A percentile compares a stretch with the other conserved stretches of the same genome.
phyloP scores from a whole-genome alignment of 2,888 invertebrate genomes.

The Cinara cedri region DNA sequence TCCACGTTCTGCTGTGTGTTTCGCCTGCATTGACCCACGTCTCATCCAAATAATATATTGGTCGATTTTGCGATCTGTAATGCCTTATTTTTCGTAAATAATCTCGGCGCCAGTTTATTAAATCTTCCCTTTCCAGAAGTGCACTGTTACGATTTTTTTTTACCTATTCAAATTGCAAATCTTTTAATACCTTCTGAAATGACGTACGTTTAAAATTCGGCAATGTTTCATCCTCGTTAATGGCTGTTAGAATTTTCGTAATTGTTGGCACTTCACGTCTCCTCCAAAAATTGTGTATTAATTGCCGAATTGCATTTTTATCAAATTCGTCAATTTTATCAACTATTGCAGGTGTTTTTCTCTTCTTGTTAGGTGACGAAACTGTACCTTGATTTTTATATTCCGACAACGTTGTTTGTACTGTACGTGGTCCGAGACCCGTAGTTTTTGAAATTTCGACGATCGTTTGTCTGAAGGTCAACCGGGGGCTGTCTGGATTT shows the following conservation, averaged over 20 bases:
- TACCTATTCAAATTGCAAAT: conserved; percentile 6
- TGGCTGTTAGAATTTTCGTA: neutral
- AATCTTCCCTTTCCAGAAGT: conserved; percentile 1
- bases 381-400: neutral
- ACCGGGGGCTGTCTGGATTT: conserved; percentile 17
- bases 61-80: neutral
- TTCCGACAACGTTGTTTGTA: neutral
- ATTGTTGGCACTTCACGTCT: conserved; percentile 15
- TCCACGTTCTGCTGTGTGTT: conserved; percentile 6
- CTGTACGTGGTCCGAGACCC: conserved; percentile 1
- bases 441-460: neutral
- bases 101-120: neutral
- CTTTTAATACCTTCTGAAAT: conserved; percentile 9
- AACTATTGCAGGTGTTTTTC: neutral
- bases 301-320: conserved; percentile 3
- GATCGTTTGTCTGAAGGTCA: neutral
- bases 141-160: conserved; percentile 12
- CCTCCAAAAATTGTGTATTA: too few relatives aligned
- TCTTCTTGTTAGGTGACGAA: neutral
- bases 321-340: conserved; percentile 1
- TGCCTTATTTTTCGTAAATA: conserved; percentile 29
- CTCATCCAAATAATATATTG: neutral
- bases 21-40: too few relatives aligned
- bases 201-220: neutral
- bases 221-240: conserved; percentile 24